Evolutionary conservation across 1,140 invertebrate genomes (phyloP), one percentile per base, ranked within the genome.

Genomic region (Lepidurus apus): DNA sequence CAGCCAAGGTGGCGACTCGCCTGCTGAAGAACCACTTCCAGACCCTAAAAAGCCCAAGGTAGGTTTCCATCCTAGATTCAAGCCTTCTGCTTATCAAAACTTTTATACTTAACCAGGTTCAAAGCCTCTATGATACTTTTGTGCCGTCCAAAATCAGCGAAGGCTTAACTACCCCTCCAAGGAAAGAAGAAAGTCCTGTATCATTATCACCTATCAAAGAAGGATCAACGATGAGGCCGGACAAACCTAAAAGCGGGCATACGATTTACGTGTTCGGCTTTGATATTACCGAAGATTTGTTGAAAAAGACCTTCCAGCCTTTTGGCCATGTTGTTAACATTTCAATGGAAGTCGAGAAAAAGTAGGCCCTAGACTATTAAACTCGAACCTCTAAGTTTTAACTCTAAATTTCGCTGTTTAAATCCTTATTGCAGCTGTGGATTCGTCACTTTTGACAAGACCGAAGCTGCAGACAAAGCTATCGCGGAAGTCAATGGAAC

Each of bases 381-480:
- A 17, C 4, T 74, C 43, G 17, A 43, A 26, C 13, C 34, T 73
- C 10, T 3, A n/a, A n/a, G n/a, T n/a, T n/a, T n/a, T n/a, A n/a
- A n/a, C n/a, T 76, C 77, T 74, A 81, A 83, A 82, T 84, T 82
- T 81, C 84, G 2, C 34, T 34, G 34, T 34, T 34, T 34, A 0
- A 34, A 34, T 34, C 34, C 34, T 4, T 34, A 87, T 88, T 83
- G 83, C 84, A 92, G 91, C 85, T 93, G 94, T 83, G 95, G 93
- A 10, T 97, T 96, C 87, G 89, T 98, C 8, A 95, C 95, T 6
- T 98, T 97, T 87, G 95, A 96, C 80, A 95, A 93, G 82, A 87
- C 92, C 21, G 95, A 96, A 80, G 89, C 91, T 45, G 93, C 95
- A 13, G 92, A 95, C 75, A 89, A 91, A 82, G 95, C 95, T 0